Evolutionary conservation across 53 echinoderm and acorn worm species (phyloP).

Genomic region (Echinarachnius parma): DNA sequence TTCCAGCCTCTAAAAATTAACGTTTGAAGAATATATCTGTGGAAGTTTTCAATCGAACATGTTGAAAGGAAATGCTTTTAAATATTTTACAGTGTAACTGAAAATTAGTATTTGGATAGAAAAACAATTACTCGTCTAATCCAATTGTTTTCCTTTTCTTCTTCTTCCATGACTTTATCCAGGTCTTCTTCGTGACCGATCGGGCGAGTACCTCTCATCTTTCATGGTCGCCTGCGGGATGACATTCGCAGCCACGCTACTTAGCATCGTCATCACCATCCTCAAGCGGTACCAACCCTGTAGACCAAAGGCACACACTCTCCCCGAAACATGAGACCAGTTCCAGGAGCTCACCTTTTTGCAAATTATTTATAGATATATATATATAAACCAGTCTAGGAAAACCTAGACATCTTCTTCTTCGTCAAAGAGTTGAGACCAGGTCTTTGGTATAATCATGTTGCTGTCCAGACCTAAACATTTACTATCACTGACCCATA

Average conservation of each 20-base stretch:
- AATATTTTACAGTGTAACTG: background rate
- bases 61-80: no score
- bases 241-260: conserved; percentile 33
- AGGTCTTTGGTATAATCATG: no score
- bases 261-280: conserved; percentile 10
- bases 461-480: no score
- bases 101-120: background rate
- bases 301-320: background rate
- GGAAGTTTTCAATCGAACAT: no score
- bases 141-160: background rate
- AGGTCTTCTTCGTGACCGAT: conserved; percentile 29
- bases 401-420: no score
- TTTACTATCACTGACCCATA: no score
- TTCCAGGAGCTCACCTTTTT: background rate
- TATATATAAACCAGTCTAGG: no score
- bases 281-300: conserved; percentile 7
- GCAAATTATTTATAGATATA: no score
- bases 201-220: conserved; percentile 29
- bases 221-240: conserved; percentile 46
- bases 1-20: no score
- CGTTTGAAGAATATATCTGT: no score
- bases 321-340: background rate
- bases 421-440: no score
- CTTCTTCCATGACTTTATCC: background rate
- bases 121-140: background rate